phyloP scores from a whole-genome alignment of 2,888 invertebrate species.

The Drosophila leonis region DNA sequence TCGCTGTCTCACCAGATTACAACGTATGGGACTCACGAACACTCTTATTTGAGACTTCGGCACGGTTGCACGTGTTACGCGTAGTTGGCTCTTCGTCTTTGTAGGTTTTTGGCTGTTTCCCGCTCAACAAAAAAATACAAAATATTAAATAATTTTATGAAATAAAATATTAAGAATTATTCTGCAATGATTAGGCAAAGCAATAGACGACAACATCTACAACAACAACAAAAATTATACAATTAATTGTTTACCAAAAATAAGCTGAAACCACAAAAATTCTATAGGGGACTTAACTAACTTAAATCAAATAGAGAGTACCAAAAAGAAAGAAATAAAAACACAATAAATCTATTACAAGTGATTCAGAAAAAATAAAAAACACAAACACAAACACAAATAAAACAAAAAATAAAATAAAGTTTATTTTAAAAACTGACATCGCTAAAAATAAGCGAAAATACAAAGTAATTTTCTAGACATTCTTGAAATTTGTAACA shows the following conservation, averaged over 20 bases:
- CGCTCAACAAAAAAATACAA: conserved; percentile 59
- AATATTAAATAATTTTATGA: conserved; percentile 9
- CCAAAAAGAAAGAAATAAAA: not conserved
- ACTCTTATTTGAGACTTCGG: conserved; percentile 53
- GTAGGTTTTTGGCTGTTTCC: conserved; percentile 77
- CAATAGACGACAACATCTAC: conserved; percentile 37
- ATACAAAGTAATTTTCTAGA: conserved; percentile 12
- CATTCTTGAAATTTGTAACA: conserved; percentile 6
- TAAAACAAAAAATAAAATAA: not conserved
- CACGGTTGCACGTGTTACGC: conserved; percentile 59
- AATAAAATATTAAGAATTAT: conserved; percentile 22
- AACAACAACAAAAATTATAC: conserved; percentile 15
- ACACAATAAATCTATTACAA: conserved; percentile 10
- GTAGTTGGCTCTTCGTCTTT: conserved; percentile 72
- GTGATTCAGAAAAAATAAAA: not conserved
- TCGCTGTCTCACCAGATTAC: conserved; percentile 21
- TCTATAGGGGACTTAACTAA: conserved; percentile 20
- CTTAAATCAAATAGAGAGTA: conserved; percentile 8
- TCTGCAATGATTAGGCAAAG: conserved; percentile 34
- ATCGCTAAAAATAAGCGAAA: conserved; percentile 16
- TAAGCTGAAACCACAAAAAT: conserved; percentile 28
- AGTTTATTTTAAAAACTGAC: conserved; percentile 15
- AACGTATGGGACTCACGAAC: conserved; percentile 1
- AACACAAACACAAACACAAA: no score
- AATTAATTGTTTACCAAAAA: conserved; percentile 37